These are phyloP conservation scores for Heliocidaris erythrogramma DNA, from an alignment of 35 echinoderm and acorn worm species.

Conservation along the genomic window DNA sequence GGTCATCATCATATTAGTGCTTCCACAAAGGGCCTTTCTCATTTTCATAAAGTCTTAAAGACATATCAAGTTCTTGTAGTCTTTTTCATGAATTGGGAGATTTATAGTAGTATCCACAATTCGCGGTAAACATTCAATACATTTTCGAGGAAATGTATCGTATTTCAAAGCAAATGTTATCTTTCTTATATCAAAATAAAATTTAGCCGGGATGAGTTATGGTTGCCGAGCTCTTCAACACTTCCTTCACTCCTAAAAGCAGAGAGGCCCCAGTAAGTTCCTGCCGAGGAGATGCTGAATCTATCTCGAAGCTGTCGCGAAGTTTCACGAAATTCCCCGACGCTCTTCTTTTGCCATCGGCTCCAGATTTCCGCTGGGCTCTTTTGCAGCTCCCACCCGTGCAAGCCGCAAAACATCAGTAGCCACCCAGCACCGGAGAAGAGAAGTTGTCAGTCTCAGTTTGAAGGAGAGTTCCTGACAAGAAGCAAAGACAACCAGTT, in stretches of 20 bases:
- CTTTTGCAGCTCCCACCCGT: background rate
- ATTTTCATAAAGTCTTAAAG: too few species aligned
- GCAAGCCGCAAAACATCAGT: background rate
- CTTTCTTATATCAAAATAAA: constrained; percentile 1
- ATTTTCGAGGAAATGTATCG: background rate
- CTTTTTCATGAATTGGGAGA: too few species aligned
- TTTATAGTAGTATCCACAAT: too few species aligned
- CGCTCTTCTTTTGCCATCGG: background rate
- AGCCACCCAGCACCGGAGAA: background rate
- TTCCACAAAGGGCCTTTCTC: too few species aligned
- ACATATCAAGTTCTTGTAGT: too few species aligned
- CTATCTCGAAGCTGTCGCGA: background rate
- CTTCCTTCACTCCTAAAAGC: background rate
- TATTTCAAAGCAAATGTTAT: constrained; percentile 24
- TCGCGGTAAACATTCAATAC: too few species aligned
- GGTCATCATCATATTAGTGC: too few species aligned
- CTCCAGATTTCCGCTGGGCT: background rate
- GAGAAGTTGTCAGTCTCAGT: background rate
- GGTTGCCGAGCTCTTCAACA: constrained; percentile 8
- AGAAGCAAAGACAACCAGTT: background rate
- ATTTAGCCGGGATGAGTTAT: constrained; percentile 28
- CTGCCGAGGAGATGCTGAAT: background rate
- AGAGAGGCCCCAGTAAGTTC: background rate
- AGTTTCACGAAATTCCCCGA: too few species aligned
- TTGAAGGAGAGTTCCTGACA: background rate